Conservation (phyloP, 1,140 invertebrate species). For the Batillaria attramentaria region DNA sequence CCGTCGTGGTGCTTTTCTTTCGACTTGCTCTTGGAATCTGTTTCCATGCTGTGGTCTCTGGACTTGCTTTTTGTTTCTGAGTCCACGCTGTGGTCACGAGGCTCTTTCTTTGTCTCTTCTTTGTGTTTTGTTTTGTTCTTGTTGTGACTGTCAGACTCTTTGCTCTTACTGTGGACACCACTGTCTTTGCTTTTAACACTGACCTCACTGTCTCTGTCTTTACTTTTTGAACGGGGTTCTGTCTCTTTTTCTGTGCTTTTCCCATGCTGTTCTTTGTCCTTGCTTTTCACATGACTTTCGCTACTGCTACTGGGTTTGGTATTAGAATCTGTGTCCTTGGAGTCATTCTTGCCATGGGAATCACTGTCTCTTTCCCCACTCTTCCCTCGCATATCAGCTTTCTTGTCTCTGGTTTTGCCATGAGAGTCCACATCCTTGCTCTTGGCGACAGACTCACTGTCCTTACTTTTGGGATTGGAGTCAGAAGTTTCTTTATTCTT, state of each 20-base stretch:
- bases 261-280: constrained; percentile 30
- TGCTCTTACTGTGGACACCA: constrained; percentile 2
- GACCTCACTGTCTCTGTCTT: constrained; percentile 7
- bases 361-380: constrained; percentile 19
- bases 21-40: constrained; percentile 20
- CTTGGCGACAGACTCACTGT: constrained; percentile 3
- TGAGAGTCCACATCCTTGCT: constrained; percentile 35
- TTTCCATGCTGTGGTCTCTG: background rate
- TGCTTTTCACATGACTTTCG: constrained; percentile 35
- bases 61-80: constrained; percentile 26
- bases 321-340: constrained; percentile 30
- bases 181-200: background rate
- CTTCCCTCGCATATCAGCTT: constrained; percentile 20
- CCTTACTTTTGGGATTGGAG: background rate
- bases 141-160: constrained; percentile 7
- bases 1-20: constrained; percentile 32
- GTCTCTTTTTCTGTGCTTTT: constrained; percentile 36
- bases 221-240: constrained; percentile 7
- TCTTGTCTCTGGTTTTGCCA: constrained; percentile 36
- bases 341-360: background rate
- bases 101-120: constrained; percentile 39
- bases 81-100: constrained; percentile 38
- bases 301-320: constrained; percentile 28
- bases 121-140: constrained; percentile 27
- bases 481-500: constrained; percentile 38